These are phyloP conservation scores for human DNA, from an alignment of 2,113 vertebrate species.

Conservation along the genomic window DNA sequence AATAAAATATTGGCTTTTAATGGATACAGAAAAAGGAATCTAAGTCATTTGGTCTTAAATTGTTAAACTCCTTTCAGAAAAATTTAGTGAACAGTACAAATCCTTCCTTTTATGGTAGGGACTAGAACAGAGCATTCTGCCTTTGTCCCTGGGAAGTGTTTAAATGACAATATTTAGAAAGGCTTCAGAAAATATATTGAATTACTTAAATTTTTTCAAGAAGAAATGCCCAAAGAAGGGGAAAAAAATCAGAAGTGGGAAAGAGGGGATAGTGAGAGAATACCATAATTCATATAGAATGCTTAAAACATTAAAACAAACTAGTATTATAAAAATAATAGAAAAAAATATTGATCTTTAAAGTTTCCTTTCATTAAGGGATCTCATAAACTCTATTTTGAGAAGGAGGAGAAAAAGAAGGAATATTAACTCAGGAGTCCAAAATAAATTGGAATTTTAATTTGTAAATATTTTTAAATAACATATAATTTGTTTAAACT, in stretches of 20 bases:
- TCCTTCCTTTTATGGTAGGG: not conserved
- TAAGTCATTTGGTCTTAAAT: slow-evolving; percentile 16
- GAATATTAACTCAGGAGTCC: not conserved
- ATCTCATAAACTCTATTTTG: not conserved
- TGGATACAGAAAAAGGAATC: not conserved
- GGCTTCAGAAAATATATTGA: not conserved
- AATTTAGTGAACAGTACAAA: not conserved
- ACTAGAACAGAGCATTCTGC: not conserved
- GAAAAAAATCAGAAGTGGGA: not conserved
- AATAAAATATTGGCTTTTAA: not conserved
- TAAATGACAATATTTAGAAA: slow-evolving; percentile 19
- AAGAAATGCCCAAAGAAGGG: not conserved
- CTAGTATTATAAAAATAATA: not conserved
- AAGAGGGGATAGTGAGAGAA: not conserved
- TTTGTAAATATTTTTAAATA: not conserved
- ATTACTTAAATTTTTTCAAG: not conserved
- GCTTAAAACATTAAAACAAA: not conserved
- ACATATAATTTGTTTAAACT: not conserved
- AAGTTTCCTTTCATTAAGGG: not conserved
- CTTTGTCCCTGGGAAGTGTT: not conserved
- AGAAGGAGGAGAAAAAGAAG: not conserved
- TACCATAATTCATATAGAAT: not conserved
- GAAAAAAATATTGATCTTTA: not conserved
- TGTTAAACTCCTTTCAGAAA: slow-evolving; percentile 24
- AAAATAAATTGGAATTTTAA: not conserved